Evolutionary conservation across 2,797 vertebrate genomes (phyloP), one percentile per base, ranked within the genome.

Genomic region (Rhinoraja longicauda): DNA sequence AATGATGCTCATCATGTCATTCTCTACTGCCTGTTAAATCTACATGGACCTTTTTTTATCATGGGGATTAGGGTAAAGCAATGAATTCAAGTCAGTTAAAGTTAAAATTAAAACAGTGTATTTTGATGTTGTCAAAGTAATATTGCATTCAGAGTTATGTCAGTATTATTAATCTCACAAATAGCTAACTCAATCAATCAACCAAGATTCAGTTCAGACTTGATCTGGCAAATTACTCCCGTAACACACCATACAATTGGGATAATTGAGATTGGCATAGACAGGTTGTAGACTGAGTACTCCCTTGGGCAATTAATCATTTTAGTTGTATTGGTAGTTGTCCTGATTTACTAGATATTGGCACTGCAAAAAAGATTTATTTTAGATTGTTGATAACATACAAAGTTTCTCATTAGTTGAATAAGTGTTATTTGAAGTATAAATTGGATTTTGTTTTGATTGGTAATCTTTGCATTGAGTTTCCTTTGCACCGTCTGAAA

Each of bases 401-500:
- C 21, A 64, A 64, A 19, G 4, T 64, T 88, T 32, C 59, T 32
- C n/a, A 57, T 59, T 62, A 64, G 84, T 59, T 64, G 6, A 88
- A 32, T 64, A 64, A 19, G 15, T 88, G 29, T 17, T 62, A 32
- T 88, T 88, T 84, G 81, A 88, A 62, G 7, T 84, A 53, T 26
- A n/a, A n/a, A 59, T 84, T 53, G 4, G 24, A n/a, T 77, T 77
- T 32, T 59, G 82, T 82, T 82, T 17, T 8, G 79, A 24, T 59
- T 17, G n/a, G 6, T 36, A 32, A 17, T 13, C 32, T 32, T 64
- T 59, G 4, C 24, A 29, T 86, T 86, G 24, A n/a, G 26, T 86
- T 86, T 86, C 57, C 82, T 86, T 88, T 88, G 59, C 84, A 88
- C n/a, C 59, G 88, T 88, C 84, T 8, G 21, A 62, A 57, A 88